phyloP scores from a whole-genome alignment of 2,888 invertebrate species.

The Axea sp. region DNA sequence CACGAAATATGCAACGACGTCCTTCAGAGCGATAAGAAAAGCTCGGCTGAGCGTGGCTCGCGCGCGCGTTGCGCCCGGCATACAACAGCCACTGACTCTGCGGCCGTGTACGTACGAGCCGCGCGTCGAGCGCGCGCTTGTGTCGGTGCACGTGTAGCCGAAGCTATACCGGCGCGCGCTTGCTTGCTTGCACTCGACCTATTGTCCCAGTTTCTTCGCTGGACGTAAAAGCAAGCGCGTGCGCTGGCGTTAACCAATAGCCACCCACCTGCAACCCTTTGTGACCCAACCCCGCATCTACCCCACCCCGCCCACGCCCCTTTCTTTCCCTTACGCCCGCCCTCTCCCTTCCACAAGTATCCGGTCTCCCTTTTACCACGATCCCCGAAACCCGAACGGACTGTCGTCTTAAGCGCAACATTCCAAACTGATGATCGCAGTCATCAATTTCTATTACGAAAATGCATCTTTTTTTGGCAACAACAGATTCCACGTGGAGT shows the following conservation, averaged over 20 bases:
- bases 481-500: too few species aligned
- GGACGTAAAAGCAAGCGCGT: constrained; percentile 66
- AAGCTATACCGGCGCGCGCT: constrained; percentile 62
- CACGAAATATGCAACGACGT: constrained; percentile 47
- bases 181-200: constrained; percentile 73
- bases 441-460: too few species aligned
- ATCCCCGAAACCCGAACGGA: too few species aligned
- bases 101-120: constrained; percentile 39
- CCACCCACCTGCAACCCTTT: constrained; percentile 59
- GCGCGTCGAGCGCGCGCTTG: constrained; percentile 61
- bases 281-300: constrained; percentile 21
- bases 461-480: too few species aligned
- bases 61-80: constrained; percentile 54
- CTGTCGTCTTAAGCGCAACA: too few species aligned
- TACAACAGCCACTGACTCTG: constrained; percentile 24
- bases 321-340: constrained; percentile 25
- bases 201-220: constrained; percentile 76
- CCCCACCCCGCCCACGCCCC: constrained; percentile 27
- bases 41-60: constrained; percentile 55
- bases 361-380: constrained; percentile 26
- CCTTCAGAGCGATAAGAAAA: constrained; percentile 65
- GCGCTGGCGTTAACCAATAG: constrained; percentile 44
- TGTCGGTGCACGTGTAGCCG: constrained; percentile 73
- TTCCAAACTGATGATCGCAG: too few species aligned
- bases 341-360: constrained; percentile 67